These are phyloP conservation scores for Alfaro cultratus DNA, from an alignment of 2,797 vertebrate genomes.

Conservation along the genomic window DNA sequence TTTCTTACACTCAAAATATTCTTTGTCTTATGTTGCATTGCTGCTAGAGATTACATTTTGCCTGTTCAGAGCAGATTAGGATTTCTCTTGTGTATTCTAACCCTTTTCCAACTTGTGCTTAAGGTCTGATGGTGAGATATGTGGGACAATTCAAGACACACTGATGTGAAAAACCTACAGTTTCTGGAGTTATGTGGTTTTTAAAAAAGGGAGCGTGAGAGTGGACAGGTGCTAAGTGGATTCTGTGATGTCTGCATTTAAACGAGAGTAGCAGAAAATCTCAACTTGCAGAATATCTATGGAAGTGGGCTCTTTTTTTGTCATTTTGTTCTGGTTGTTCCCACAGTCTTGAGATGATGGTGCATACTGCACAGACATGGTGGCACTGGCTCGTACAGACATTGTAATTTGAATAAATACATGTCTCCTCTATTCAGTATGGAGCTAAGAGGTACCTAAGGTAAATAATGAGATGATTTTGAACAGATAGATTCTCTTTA, in stretches of 20 bases:
- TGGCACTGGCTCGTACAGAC: background rate
- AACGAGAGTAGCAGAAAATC: background rate
- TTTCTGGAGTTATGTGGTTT: background rate
- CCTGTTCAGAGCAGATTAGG: background rate
- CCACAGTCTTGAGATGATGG: background rate
- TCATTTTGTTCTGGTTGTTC: background rate
- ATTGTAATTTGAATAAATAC: background rate
- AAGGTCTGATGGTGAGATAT: background rate
- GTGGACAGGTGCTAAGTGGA: background rate
- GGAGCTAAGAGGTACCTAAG: background rate
- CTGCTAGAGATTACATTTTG: background rate
- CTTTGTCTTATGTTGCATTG: background rate
- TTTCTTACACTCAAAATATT: slow-evolving; percentile 2
- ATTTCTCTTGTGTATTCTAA: background rate
- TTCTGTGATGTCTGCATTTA: background rate
- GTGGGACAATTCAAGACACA: background rate
- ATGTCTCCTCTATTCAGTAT: background rate
- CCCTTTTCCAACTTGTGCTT: background rate
- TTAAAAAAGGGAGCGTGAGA: background rate
- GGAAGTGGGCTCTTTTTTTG: background rate
- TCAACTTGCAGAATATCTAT: background rate
- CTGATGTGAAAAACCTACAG: background rate
- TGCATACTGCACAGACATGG: background rate
- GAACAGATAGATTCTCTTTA: background rate
- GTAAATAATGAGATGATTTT: slow-evolving; percentile 3